phyloP scores from a whole-genome alignment of 2,888 invertebrate species.

The Microctonus brassicae region DNA sequence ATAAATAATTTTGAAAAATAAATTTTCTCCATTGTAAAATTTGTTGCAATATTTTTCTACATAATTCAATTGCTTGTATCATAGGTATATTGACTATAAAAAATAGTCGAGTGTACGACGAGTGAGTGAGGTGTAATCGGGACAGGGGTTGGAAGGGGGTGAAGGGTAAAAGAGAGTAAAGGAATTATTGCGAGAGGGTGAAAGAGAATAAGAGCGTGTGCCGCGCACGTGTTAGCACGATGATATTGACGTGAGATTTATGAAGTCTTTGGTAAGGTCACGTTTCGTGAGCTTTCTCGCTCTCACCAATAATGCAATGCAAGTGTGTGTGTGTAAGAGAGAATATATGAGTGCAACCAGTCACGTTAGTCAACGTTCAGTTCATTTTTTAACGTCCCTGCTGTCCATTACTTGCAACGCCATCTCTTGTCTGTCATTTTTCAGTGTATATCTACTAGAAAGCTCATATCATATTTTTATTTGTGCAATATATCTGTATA shows the following conservation, averaged over 20 bases:
- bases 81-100: neutral
- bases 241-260: conserved; percentile 59
- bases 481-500: neutral
- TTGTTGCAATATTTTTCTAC: neutral
- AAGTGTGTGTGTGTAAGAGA: neutral
- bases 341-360: neutral
- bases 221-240: conserved; percentile 46
- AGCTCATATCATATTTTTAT: neutral
- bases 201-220: conserved; percentile 41
- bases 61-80: neutral
- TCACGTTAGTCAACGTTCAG: neutral
- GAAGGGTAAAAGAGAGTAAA: neutral
- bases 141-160: neutral
- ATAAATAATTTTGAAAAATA: too few species aligned
- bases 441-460: neutral
- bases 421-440: neutral
- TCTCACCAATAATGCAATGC: neutral
- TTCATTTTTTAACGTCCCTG: neutral
- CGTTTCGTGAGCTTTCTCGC: conserved; percentile 48
- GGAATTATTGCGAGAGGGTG: conserved; percentile 27
- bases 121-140: neutral
- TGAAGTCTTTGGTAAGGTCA: conserved; percentile 55
- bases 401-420: neutral
- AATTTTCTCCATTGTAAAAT: too few species aligned
- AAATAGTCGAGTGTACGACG: neutral